These are phyloP conservation scores for Diceros bicornis DNA, from an alignment of 2,797 vertebrate species.

Conservation along the genomic window DNA sequence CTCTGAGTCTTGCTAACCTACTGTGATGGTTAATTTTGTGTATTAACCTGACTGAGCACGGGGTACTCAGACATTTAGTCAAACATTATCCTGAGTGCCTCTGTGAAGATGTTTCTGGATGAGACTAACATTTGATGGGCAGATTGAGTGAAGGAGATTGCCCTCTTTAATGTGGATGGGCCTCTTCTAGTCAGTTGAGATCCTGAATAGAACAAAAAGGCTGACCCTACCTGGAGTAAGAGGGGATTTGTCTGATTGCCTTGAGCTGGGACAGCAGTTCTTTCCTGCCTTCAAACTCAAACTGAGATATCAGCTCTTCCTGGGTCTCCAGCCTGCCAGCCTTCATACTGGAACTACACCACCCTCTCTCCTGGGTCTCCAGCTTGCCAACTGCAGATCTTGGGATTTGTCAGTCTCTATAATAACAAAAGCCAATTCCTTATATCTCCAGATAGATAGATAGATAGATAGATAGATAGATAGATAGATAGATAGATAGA, in stretches of 20 bases:
- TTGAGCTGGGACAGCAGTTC: not conserved
- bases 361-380: not conserved
- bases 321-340: not conserved
- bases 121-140: not conserved
- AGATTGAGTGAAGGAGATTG: not conserved
- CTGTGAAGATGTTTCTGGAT: not conserved
- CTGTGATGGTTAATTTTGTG: not conserved
- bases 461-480: not conserved
- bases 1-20: not conserved
- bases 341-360: not conserved
- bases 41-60: not conserved
- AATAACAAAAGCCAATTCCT: not conserved
- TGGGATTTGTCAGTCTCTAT: not conserved
- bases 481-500: no score
- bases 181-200: not conserved
- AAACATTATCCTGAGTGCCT: not conserved
- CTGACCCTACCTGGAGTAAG: not conserved
- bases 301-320: not conserved
- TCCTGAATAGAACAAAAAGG: not conserved
- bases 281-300: slow-evolving; percentile 29
- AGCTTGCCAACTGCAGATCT: not conserved
- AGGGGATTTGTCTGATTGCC: not conserved
- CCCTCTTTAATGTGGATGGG: not conserved
- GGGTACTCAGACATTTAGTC: not conserved
- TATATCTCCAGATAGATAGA: not conserved